Evolutionary conservation across 2,113 vertebrate species (phyloP), one percentile per base, ranked within the genome.

Genomic region (Cisticola juncidis): DNA sequence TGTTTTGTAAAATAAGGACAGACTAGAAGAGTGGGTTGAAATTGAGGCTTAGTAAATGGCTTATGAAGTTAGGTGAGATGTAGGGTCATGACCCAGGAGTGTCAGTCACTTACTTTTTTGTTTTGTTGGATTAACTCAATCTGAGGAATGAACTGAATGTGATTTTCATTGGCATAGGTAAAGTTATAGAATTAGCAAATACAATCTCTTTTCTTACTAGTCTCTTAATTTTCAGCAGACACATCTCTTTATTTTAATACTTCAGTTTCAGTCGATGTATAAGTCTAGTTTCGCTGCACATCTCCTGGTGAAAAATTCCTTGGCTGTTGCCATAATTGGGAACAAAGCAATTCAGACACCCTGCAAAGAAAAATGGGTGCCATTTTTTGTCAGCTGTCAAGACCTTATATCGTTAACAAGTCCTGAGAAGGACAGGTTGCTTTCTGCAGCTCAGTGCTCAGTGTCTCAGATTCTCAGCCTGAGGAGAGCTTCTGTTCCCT

Each of bases 401-500:
- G 89, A 81, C 40, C 50, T 96, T 79, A 47, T 88, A 91, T 95
- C 80, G 91, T 90, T 68, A 96, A 96, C 97, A 97, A 97, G 97
- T 97, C 82, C 94, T 42, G 88, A 92, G 91, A 74, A 97, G 83
- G 86, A 96, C 97, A 95, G 92, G 93, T 96, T 97, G 90, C 86
- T 96, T 95, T 96, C 93, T 26, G 28, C 15, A 38, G 79, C 89
- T 94, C 61, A 40, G 25, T 95, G 42, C 51, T 72, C 25, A 15
- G 45, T 94, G 86, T 81, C 57, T 96, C 92, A 61, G 72, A 87
- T 84, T 95, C 88, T 96, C 90, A 94, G 84, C 78, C 90, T 92
- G 94, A 98, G 98, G 97, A 93, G 70, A 13, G 87, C 95, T 97
- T 92, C 92, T 98, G 90, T 97, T 97, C 96, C 78, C 80, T 98